Base-by-base conservation (phyloP, 2,797 vertebrate species). In the Lycodopsis pacificus region DNA sequence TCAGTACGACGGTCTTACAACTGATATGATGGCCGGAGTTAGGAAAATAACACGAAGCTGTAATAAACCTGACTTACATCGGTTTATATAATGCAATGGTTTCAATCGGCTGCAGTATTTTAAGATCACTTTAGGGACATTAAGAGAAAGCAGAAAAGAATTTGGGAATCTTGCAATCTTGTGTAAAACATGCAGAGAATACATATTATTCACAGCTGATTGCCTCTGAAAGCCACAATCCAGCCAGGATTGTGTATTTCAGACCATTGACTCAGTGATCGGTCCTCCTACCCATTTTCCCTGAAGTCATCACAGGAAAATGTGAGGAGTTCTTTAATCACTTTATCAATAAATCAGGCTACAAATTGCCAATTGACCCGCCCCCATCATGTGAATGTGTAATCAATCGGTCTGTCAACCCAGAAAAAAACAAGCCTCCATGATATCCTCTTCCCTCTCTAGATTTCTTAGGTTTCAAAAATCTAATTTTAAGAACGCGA, bases 361-460 rank as follows among this genome's bases (percentile, higher is more conserved):
- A 4, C 17, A 36, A 12, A 30, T 53, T 15, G 7, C 5, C 30
- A 5, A 25, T 25, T 25, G 25, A 5, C 30, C 30, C 30, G 5
- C 30, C 30, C 17, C 19, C 38, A 14, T 22, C 25, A 56, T 14
- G 13, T 48, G 62, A 46, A 61, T 20, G 14, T 34, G 32, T n/a
- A 44, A 72, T 34, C 1, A 2, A 65, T 44, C 14, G 0, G 0
- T 53, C 27, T 1, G 4, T 57, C 40, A 57, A 22, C 11, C 20
- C 15, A 44, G 51, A 11, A 53, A 22, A 53, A 53, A 15, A 34
- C 38, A 36, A 11, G 13, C 32, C 11, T 20, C 12, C 27, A 65
- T 66, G n/a, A 61, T 15, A 70, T 62, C 53, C 46, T 53, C 36
- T 27, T n/a, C 30, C 49, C 61, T 22, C 36, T n/a, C 64, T 11